These are phyloP conservation scores for Micronycteris hirsuta DNA, from an alignment of 2,113 vertebrate species.

Conservation along the genomic window DNA sequence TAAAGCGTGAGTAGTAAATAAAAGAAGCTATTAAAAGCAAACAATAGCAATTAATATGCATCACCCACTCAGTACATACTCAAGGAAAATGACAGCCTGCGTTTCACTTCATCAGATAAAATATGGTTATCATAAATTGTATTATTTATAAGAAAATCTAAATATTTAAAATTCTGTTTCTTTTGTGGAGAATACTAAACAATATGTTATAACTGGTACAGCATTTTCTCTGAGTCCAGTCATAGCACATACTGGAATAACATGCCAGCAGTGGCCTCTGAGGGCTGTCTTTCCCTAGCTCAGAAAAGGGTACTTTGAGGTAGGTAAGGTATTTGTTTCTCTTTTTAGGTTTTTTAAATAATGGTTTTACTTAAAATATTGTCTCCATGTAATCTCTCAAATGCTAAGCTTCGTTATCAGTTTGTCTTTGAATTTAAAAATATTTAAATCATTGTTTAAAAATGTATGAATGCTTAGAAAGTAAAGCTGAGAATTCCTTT, in stretches of 20 bases:
- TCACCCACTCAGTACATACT: neutral
- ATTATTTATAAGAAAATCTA: neutral
- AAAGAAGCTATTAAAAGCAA: neutral
- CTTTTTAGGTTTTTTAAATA: neutral
- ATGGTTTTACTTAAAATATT: neutral
- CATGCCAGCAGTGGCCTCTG: neutral
- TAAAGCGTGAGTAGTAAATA: conserved; percentile 77
- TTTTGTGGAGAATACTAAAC: neutral
- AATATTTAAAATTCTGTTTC: neutral
- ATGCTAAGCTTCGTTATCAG: neutral
- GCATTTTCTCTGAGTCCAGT: neutral
- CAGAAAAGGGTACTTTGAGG: neutral
- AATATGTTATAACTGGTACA: neutral
- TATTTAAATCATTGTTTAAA: neutral
- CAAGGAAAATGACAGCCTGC: neutral
- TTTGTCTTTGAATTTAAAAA: neutral
- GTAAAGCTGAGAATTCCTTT: neutral
- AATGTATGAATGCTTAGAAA: neutral
- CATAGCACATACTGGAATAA: neutral
- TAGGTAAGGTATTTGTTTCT: neutral
- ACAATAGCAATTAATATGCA: neutral
- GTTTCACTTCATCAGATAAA: neutral
- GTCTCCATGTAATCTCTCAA: neutral
- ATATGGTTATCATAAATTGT: neutral
- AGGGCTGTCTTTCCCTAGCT: neutral